phyloP scores from a whole-genome alignment of 2,888 invertebrate species.

The Ptychoptera contaminata region DNA sequence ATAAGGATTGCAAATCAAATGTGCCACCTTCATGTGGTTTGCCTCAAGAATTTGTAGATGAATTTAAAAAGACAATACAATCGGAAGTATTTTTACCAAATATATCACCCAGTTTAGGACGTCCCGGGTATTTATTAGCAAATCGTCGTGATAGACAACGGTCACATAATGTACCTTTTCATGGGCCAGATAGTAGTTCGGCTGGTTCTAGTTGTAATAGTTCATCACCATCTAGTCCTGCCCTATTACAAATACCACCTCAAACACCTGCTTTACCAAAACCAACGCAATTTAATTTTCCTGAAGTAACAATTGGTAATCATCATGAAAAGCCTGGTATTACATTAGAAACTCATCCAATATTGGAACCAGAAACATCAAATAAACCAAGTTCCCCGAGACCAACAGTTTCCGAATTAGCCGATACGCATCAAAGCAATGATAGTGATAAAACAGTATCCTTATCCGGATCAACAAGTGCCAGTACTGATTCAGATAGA shows the following conservation, averaged over 20 bases:
- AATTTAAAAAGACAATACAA: slow-evolving; percentile 60
- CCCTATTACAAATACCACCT: slow-evolving; percentile 36
- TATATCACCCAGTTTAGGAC: slow-evolving; percentile 22
- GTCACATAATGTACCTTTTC: slow-evolving; percentile 7
- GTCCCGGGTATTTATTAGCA: slow-evolving; percentile 9
- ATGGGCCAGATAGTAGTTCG: slow-evolving; percentile 71
- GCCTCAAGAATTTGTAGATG: slow-evolving; percentile 69
- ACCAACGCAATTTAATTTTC: slow-evolving; percentile 26
- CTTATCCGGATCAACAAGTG: slow-evolving; percentile 44
- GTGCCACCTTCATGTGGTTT: slow-evolving; percentile 87
- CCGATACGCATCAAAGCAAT: slow-evolving; percentile 40
- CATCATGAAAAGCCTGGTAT: slow-evolving; percentile 14
- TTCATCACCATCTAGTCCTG: slow-evolving; percentile 91
- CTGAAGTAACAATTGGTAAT: slow-evolving; percentile 25
- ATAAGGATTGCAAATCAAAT: slow-evolving; percentile 72
- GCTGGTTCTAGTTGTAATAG: slow-evolving; percentile 93
- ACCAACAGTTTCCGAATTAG: slow-evolving; percentile 21
- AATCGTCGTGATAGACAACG: slow-evolving; percentile 10
- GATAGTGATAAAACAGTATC: slow-evolving; percentile 58
- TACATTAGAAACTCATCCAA: slow-evolving; percentile 36
- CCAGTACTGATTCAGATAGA: slow-evolving; percentile 70
- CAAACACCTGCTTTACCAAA: slow-evolving; percentile 22
- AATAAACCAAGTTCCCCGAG: slow-evolving; percentile 14
- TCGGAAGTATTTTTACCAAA: slow-evolving; percentile 36
- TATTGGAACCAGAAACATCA: neutral